Evolutionary conservation across 2,797 vertebrate genomes (phyloP).

Genomic region (Gambelia wislizenii): DNA sequence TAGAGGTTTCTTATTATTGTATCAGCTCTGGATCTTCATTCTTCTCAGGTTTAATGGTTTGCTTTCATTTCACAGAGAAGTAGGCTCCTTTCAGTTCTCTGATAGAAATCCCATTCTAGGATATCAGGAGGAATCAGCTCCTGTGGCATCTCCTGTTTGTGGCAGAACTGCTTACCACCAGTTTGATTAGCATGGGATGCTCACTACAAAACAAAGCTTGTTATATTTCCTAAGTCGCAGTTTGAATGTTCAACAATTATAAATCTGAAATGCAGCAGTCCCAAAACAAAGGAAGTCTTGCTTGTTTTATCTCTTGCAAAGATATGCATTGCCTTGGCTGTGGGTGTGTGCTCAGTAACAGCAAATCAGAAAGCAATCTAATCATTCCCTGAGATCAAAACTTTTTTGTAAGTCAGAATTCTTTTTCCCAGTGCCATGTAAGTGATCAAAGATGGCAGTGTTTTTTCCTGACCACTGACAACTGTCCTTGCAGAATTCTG

Average conservation of each 20-base stretch:
- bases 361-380: neutral
- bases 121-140: neutral
- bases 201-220: neutral
- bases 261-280: neutral
- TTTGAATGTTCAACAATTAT: neutral
- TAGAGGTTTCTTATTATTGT: neutral
- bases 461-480: no score
- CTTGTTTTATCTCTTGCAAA: neutral
- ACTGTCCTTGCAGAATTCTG: no score
- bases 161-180: no score
- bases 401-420: neutral
- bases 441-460: neutral
- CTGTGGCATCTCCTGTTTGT: no score
- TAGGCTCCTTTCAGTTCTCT: constrained; percentile 29
- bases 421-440: no score
- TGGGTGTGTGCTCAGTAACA: neutral
- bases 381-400: neutral
- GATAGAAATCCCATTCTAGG: neutral
- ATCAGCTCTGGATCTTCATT: neutral
- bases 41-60: neutral
- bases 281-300: neutral
- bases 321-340: neutral
- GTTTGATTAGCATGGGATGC: neutral
- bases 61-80: constrained; percentile 19
- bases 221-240: neutral